Evolutionary conservation across 1,140 invertebrate genomes (phyloP).

Genomic region (Saccostrea echinata): DNA sequence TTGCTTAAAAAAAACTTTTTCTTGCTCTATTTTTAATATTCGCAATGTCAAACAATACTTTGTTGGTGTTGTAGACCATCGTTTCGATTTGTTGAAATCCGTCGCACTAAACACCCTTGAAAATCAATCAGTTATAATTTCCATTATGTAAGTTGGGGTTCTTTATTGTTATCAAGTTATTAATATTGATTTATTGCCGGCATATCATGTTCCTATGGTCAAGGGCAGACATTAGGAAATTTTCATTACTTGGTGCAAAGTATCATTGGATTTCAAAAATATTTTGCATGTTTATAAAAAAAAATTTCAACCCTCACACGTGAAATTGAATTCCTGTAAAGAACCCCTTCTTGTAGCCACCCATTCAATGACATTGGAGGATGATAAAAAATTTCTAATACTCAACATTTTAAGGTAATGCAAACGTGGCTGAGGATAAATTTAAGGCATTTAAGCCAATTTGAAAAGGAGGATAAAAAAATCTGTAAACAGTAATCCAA

Average conservation of each 20-base stretch:
- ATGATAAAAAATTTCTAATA: neutral
- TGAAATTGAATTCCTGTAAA: neutral
- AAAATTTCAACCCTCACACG: neutral
- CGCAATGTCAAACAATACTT: neutral
- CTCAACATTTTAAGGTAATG: no score
- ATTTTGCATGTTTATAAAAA: neutral
- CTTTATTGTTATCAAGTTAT: conserved; percentile 30
- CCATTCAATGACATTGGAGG: neutral
- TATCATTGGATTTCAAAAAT: neutral
- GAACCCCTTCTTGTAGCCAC: neutral
- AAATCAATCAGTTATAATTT: neutral
- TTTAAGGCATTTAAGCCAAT: no score
- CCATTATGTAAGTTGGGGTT: neutral
- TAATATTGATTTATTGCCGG: conserved; percentile 19
- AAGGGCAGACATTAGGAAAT: neutral
- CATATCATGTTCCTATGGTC: neutral
- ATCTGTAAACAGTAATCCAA: no score
- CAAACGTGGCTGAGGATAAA: no score
- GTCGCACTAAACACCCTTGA: neutral
- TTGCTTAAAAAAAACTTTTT: neutral
- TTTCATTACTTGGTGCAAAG: neutral
- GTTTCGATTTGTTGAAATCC: neutral
- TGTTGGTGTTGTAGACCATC: neutral
- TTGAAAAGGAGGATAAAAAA: no score
- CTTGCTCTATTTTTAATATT: neutral